phyloP scores from a whole-genome alignment of 2,113 vertebrate genomes.

The Petromus typicus region DNA sequence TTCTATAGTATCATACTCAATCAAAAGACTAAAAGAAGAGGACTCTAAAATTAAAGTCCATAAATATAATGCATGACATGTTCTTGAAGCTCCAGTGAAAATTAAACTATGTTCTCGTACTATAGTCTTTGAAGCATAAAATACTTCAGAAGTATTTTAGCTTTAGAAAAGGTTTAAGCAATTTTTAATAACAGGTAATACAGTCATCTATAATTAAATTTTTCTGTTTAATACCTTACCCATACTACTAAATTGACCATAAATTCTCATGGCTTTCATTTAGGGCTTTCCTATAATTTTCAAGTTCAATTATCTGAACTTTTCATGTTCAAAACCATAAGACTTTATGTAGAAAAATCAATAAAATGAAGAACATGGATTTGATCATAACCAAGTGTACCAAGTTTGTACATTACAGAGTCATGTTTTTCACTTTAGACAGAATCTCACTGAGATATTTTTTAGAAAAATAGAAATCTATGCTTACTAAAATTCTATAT shows the following conservation, averaged over 20 bases:
- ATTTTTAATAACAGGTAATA: neutral
- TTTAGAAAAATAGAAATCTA: slow-evolving; percentile 27
- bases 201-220: neutral
- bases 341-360: neutral
- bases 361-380: neutral
- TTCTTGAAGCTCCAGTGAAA: neutral
- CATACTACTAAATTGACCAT: neutral
- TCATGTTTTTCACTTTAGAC: neutral
- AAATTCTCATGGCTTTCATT: slow-evolving; percentile 4
- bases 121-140: neutral
- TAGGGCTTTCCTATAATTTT: neutral
- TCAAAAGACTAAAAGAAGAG: neutral
- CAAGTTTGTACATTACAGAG: neutral
- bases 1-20: neutral
- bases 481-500: neutral
- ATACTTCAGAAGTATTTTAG: neutral
- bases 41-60: neutral
- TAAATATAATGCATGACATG: neutral
- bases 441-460: slow-evolving; percentile 9
- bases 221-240: neutral
- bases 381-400: neutral
- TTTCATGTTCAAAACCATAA: neutral
- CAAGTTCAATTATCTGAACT: neutral
- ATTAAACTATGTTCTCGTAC: neutral
- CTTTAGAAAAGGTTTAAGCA: neutral